Evolutionary conservation across 1,140 invertebrate species (phyloP).

Genomic region (Macrostomum lignano): DNA sequence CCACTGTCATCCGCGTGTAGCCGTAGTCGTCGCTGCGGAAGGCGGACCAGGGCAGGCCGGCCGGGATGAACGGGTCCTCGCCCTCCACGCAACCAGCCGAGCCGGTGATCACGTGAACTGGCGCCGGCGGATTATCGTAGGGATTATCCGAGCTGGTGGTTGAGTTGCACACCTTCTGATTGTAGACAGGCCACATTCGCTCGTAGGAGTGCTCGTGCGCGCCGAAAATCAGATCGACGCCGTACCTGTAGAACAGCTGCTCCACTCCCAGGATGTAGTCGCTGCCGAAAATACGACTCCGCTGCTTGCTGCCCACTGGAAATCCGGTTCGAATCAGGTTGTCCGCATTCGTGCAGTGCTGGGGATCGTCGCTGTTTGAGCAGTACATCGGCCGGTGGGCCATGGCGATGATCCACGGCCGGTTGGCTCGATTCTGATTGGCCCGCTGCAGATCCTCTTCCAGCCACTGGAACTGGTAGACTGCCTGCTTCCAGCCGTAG

Average conservation of each 20-base stretch:
- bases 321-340: not conserved
- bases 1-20: conserved; percentile 49
- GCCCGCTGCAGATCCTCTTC: conserved; percentile 18
- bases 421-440: conserved; percentile 12
- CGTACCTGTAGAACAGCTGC: conserved; percentile 50
- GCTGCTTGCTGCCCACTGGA: not conserved
- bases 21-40: conserved; percentile 64
- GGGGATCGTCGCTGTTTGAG: conserved; percentile 12
- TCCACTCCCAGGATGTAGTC: conserved; percentile 36
- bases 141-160: conserved; percentile 12
- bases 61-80: conserved; percentile 29
- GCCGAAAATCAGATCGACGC: conserved; percentile 74
- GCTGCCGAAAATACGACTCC: conserved; percentile 3
- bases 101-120: conserved; percentile 59
- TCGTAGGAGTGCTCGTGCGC: conserved; percentile 87
- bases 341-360: not conserved
- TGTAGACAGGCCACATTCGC: conserved; percentile 63
- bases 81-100: conserved; percentile 45
- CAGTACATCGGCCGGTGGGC: conserved; percentile 23
- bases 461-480: too few relatives aligned
- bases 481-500: too few relatives aligned
- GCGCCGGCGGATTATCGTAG: conserved; percentile 49
- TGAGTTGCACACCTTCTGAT: conserved; percentile 41
- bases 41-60: conserved; percentile 44
- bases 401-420: conserved; percentile 22